These are phyloP conservation scores for Nymphalis io DNA, from an alignment of 1,140 invertebrate species.

Conservation along the genomic window DNA sequence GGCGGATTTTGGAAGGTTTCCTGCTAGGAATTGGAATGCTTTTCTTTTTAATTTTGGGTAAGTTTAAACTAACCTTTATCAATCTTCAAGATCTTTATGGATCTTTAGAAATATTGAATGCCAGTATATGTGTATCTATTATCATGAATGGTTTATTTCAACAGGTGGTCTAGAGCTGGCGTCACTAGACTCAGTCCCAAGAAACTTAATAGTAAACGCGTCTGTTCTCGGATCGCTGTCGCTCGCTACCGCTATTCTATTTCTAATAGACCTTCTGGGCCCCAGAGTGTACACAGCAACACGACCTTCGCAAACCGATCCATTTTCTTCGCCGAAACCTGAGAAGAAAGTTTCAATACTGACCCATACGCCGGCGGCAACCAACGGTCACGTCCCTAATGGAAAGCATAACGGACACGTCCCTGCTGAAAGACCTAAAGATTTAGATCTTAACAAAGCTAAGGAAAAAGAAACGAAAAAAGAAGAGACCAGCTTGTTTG, in stretches of 20 bases:
- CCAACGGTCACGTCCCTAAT: constrained; percentile 44
- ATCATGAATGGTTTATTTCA: constrained; percentile 17
- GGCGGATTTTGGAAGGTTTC: constrained; percentile 85
- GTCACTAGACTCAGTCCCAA: constrained; percentile 85
- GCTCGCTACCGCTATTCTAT: constrained; percentile 84
- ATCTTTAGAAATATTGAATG: too few relatives aligned
- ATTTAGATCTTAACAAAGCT: constrained; percentile 60
- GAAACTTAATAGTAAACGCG: constrained; percentile 85
- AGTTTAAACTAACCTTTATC: constrained; percentile 33
- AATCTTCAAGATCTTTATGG: background rate
- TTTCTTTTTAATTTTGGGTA: constrained; percentile 85
- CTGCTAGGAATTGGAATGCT: constrained; percentile 85
- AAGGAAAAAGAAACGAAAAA: constrained; percentile 49
- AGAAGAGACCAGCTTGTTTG: constrained; percentile 53
- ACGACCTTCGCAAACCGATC: constrained; percentile 70
- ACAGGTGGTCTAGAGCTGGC: constrained; percentile 84
- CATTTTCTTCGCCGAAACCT: constrained; percentile 53
- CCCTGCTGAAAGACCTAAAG: constrained; percentile 61
- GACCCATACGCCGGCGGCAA: constrained; percentile 34
- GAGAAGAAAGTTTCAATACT: constrained; percentile 66
- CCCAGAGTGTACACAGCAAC: constrained; percentile 71
- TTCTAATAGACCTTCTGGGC: constrained; percentile 84
- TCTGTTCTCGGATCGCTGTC: constrained; percentile 85
- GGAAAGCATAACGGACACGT: constrained; percentile 56
- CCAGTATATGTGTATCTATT: background rate